Evolutionary conservation across 1,140 invertebrate species (phyloP).

Genomic region (Potamilus streckersoni): DNA sequence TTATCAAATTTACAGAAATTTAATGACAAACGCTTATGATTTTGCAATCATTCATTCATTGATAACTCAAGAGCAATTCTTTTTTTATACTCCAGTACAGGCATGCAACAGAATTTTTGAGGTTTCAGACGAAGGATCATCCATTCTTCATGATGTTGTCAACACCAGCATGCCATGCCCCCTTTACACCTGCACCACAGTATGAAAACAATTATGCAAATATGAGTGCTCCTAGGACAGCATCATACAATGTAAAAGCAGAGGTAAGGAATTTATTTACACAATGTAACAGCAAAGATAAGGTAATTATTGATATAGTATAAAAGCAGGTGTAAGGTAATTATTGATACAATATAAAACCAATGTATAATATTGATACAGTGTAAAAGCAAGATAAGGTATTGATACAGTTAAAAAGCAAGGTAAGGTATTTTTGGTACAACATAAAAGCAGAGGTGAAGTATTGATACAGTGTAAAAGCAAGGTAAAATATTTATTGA

Average conservation of each 20-base stretch:
- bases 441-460: too few species aligned
- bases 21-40: background rate
- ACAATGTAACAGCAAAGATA: background rate
- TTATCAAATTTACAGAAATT: too few species aligned
- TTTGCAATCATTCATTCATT: too few species aligned
- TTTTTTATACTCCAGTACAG: conserved; percentile 66
- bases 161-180: conserved; percentile 85
- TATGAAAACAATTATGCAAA: conserved; percentile 76
- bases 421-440: too few species aligned
- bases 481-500: too few species aligned
- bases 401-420: too few species aligned
- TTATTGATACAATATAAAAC: background rate
- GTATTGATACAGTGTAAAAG: too few species aligned
- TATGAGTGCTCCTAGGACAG: conserved; percentile 74
- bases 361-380: background rate
- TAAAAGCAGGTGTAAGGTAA: background rate
- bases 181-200: conserved; percentile 82
- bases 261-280: background rate
- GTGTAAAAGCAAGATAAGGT: too few species aligned
- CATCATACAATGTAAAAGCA: conserved; percentile 38
- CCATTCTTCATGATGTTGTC: conserved; percentile 88
- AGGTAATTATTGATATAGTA: conserved; percentile 9
- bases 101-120: conserved; percentile 73
- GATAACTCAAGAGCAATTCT: too few species aligned
- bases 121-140: conserved; percentile 26